A percentile compares a stretch with the other conserved stretches of the same genome.
These are phyloP conservation scores for Holothuria leucospilota DNA, from an alignment of 53 echinoderm and acorn worm species.

Conservation along the genomic window DNA sequence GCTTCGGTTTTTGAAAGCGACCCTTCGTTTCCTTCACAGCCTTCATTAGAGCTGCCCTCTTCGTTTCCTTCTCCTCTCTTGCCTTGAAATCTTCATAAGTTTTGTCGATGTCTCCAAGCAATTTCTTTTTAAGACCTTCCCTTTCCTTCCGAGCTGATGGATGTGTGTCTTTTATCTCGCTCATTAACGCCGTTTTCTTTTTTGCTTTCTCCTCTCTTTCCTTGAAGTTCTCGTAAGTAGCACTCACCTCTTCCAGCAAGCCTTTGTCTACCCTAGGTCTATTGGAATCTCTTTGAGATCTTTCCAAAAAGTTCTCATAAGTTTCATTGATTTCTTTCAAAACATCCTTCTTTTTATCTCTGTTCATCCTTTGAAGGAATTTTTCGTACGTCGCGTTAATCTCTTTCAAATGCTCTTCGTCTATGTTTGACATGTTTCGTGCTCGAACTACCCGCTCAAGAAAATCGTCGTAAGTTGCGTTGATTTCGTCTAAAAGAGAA, in stretches of 20 bases:
- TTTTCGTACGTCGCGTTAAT: conserved; percentile 32
- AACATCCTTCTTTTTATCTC: conserved; percentile 12
- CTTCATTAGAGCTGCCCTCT: background rate
- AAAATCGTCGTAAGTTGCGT: conserved; percentile 37
- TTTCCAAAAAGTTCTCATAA: conserved; percentile 19
- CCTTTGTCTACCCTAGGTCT: background rate
- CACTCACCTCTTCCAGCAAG: conserved; percentile 12
- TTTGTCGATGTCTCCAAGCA: background rate
- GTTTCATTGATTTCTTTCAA: conserved; percentile 39
- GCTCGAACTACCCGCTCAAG: background rate
- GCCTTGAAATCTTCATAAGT: conserved; percentile 25
- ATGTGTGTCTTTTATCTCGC: background rate
- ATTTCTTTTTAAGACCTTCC: conserved; percentile 16
- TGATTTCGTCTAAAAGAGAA: conserved; percentile 13
- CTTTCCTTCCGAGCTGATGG: conserved; percentile 1
- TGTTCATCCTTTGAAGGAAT: conserved; percentile 21
- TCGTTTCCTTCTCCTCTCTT: background rate
- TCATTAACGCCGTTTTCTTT: background rate
- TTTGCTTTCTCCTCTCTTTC: conserved; percentile 10
- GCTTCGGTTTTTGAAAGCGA: conserved; percentile 22
- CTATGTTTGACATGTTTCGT: conserved; percentile 8
- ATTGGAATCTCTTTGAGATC: background rate
- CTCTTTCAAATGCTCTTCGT: conserved; percentile 29
- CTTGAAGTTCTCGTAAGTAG: conserved; percentile 29
- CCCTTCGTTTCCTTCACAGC: conserved; percentile 26